phyloP scores from a whole-genome alignment of 2,888 invertebrate genomes.

The Lomographa bimaculata region DNA sequence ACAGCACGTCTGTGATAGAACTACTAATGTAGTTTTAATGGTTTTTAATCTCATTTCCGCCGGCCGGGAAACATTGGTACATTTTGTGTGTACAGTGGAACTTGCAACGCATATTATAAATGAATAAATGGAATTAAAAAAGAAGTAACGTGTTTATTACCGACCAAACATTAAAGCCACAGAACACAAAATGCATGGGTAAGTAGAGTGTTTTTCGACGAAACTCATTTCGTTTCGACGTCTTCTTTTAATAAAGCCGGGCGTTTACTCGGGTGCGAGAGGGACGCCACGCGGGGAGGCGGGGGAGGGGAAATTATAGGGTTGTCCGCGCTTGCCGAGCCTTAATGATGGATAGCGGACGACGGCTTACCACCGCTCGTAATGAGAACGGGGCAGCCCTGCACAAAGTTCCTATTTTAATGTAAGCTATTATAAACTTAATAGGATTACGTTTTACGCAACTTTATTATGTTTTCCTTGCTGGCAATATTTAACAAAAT shows the following conservation, averaged over 20 bases:
- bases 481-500: conserved; percentile 8
- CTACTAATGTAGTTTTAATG: too few relatives aligned
- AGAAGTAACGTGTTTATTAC: conserved; percentile 32
- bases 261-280: conserved; percentile 40
- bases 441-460: conserved; percentile 23
- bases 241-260: conserved; percentile 68
- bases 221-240: conserved; percentile 62
- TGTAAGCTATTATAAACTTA: conserved; percentile 38
- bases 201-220: conserved; percentile 52
- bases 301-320: conserved; percentile 72
- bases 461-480: conserved; percentile 11
- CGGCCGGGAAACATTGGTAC: too few relatives aligned
- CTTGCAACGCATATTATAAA: too few relatives aligned
- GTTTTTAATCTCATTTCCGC: too few relatives aligned
- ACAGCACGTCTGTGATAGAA: too few relatives aligned
- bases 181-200: conserved; percentile 49
- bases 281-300: conserved; percentile 40
- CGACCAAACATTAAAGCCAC: conserved; percentile 40
- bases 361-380: conserved; percentile 36
- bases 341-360: conserved; percentile 74
- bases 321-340: conserved; percentile 60
- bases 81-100: too few relatives aligned
- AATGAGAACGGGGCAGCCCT: conserved; percentile 73
- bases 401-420: conserved; percentile 41
- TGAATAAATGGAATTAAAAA: too few relatives aligned